Percentiles rank a stretch among this genome's conserved stretches.
phyloP scores from a whole-genome alignment of 2,113 vertebrate genomes.

The Antechinus flavipes region DNA sequence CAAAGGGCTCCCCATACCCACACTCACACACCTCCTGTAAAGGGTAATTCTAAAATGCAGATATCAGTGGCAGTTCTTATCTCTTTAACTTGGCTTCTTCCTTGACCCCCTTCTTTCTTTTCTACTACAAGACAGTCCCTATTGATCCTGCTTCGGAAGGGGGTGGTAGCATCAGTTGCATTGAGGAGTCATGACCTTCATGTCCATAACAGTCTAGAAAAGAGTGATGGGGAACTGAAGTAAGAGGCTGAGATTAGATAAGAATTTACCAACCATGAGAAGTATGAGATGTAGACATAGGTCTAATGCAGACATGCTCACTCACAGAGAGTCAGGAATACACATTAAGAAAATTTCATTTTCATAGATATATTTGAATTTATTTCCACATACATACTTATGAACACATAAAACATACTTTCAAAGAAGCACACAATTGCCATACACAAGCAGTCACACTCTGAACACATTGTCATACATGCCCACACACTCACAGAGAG shows the following conservation, averaged over 20 bases:
- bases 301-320: not conserved
- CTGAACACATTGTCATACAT: not conserved
- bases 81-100: not conserved
- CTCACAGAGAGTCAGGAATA: not conserved
- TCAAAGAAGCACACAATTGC: not conserved
- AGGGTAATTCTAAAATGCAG: not conserved
- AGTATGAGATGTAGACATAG: not conserved
- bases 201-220: not conserved
- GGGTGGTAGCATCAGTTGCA: not conserved
- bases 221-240: not conserved
- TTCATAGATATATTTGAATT: not conserved
- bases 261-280: not conserved
- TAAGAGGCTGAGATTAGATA: conserved; percentile 17
- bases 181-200: not conserved
- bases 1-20: not conserved
- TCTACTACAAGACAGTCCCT: not conserved
- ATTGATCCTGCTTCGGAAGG: not conserved
- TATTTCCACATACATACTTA: not conserved
- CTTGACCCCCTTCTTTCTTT: not conserved
- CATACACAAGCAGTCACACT: not conserved
- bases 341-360: not conserved
- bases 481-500: not conserved
- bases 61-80: not conserved
- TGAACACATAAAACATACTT: not conserved
- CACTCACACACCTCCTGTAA: not conserved